phyloP scores from a whole-genome alignment of 2,113 vertebrate genomes.

The Eretmochelys imbricata region DNA sequence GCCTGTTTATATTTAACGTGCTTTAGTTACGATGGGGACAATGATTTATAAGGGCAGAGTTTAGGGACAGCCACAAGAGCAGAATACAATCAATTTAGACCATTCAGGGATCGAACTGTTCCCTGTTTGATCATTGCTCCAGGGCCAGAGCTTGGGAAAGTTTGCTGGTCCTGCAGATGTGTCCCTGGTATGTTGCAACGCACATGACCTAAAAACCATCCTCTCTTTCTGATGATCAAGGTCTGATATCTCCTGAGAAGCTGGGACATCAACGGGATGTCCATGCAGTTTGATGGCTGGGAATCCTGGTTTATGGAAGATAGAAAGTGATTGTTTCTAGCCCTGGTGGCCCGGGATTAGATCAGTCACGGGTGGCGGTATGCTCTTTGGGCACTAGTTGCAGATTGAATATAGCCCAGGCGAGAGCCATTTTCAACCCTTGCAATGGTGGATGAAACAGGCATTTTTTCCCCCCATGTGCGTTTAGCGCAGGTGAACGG shows the following conservation, averaged over 20 bases:
- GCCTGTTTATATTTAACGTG: background rate
- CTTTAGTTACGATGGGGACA: slow-evolving; percentile 56
- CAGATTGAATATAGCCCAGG: background rate
- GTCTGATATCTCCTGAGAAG: background rate
- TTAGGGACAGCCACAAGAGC: background rate
- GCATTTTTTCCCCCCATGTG: background rate
- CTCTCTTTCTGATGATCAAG: background rate
- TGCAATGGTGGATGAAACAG: background rate
- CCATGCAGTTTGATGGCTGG: background rate
- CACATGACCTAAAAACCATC: background rate
- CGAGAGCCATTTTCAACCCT: background rate
- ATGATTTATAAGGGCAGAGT: background rate
- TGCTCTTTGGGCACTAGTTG: background rate
- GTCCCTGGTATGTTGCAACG: background rate
- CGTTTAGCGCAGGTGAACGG: background rate
- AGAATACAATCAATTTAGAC: background rate
- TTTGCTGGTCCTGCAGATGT: background rate
- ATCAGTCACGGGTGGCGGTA: too few species aligned
- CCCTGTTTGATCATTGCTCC: background rate
- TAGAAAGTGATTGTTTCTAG: background rate
- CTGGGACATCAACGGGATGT: background rate
- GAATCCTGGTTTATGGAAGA: background rate
- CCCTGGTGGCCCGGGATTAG: background rate
- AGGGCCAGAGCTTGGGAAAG: background rate
- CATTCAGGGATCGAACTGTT: background rate